Percentiles rank a stretch among this genome's conserved stretches.
phyloP scores from a whole-genome alignment of 2,113 vertebrate species.

The Muscicapa adusta region DNA sequence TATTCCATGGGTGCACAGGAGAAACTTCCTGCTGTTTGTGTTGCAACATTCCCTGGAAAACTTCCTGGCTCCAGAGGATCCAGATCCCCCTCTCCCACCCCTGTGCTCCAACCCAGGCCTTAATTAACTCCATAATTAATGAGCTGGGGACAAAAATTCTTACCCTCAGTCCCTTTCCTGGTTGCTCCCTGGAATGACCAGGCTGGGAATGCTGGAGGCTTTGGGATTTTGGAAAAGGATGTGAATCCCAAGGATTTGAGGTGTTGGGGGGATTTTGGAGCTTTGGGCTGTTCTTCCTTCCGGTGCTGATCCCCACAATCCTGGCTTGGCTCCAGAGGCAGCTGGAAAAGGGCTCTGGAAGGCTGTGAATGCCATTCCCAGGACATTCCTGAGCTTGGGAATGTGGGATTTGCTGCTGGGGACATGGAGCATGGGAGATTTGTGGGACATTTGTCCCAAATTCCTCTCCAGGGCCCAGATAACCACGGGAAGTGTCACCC shows the following conservation, averaged over 20 bases:
- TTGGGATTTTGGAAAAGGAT: not conserved
- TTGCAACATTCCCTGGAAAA: not conserved
- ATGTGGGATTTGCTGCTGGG: rapidly evolving
- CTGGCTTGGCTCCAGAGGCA: not conserved
- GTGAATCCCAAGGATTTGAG: not conserved
- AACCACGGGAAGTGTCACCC: rapidly evolving
- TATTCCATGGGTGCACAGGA: rapidly evolving
- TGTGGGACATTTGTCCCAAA: not conserved
- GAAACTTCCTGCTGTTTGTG: not conserved
- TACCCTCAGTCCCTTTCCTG: not conserved
- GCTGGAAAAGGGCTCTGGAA: not conserved
- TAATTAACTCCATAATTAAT: not conserved
- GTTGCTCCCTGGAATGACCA: not conserved
- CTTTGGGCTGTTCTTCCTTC: not conserved
- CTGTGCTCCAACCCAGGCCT: not conserved
- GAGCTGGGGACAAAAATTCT: not conserved
- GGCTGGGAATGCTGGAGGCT: no score
- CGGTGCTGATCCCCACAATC: not conserved
- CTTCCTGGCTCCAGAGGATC: not conserved
- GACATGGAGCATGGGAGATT: rapidly evolving
- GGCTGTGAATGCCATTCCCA: not conserved
- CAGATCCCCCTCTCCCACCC: not conserved
- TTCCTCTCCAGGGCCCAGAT: not conserved
- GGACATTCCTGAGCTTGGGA: not conserved
- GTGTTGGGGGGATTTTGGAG: not conserved